These are phyloP conservation scores for Chaetodon trifasciatus DNA, from an alignment of 2,797 vertebrate species.

Conservation along the genomic window DNA sequence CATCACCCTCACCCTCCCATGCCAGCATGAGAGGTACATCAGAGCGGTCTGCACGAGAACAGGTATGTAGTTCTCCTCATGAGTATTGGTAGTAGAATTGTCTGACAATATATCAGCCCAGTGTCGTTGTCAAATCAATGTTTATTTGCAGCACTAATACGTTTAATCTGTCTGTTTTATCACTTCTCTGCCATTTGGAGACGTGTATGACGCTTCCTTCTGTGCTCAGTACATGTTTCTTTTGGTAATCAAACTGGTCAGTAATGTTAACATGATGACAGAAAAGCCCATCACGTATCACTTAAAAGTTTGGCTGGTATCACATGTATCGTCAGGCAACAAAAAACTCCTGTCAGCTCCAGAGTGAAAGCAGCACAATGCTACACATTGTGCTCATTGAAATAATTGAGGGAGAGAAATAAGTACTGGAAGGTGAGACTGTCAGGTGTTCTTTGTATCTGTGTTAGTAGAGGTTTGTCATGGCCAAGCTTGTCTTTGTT, in stretches of 20 bases:
- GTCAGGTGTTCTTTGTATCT: slow-evolving; percentile 32
- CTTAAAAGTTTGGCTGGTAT: background rate
- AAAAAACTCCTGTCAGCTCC: background rate
- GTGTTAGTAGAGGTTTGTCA: slow-evolving; percentile 29
- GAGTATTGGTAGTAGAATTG: background rate
- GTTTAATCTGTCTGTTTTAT: background rate
- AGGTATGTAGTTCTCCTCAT: slow-evolving; percentile 83
- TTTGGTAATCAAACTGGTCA: background rate
- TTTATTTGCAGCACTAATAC: background rate
- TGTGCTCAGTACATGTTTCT: background rate
- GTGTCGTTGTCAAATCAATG: background rate
- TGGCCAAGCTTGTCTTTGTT: slow-evolving; percentile 23
- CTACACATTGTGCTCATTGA: slow-evolving; percentile 13
- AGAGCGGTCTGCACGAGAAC: slow-evolving; percentile 89
- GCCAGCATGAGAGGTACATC: slow-evolving; percentile 89
- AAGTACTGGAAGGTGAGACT: background rate
- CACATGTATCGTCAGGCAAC: background rate
- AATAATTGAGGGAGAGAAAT: slow-evolving; percentile 30
- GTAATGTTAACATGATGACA: background rate
- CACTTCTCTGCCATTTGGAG: background rate
- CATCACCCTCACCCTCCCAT: slow-evolving; percentile 88
- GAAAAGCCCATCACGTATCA: background rate
- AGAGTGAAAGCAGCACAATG: slow-evolving; percentile 22
- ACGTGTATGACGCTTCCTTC: background rate
- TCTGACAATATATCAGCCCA: background rate